Conservation (phyloP, 37 sponge, comb jelly and placozoan species). For the Eunapius fragilis region DNA sequence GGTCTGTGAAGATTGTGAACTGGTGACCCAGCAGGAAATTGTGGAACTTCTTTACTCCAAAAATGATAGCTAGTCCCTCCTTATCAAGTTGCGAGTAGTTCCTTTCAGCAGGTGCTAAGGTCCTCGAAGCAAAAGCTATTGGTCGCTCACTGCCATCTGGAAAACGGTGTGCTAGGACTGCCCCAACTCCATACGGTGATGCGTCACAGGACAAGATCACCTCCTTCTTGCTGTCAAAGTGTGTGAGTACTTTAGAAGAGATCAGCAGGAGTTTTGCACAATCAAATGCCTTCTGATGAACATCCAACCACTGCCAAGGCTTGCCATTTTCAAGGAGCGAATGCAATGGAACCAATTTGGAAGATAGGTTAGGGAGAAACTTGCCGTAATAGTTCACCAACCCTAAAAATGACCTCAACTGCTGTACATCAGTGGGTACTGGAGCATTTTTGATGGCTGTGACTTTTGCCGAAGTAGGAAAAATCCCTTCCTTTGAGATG, state of each 20-base stretch:
- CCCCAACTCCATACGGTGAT: conserved; percentile 26
- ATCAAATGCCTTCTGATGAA: conserved; percentile 18
- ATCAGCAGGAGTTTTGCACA: conserved; percentile 9
- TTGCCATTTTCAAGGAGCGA: neutral
- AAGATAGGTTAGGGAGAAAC: conserved; percentile 37
- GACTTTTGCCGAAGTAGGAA: conserved; percentile 17
- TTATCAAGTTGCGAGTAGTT: conserved; percentile 36
- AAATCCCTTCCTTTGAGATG: conserved; percentile 18
- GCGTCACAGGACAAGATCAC: conserved; percentile 32
- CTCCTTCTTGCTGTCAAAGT: conserved; percentile 9
- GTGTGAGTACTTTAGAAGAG: conserved; percentile 18
- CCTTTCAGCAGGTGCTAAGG: conserved; percentile 5
- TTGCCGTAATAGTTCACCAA: conserved; percentile 28
- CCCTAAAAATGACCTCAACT: conserved; percentile 38
- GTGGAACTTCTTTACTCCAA: conserved; percentile 26
- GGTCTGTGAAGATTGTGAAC: conserved; percentile 28
- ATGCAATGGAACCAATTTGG: conserved; percentile 19
- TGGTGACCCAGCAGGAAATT: conserved; percentile 5
- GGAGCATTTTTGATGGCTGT: conserved; percentile 20
- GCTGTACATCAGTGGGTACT: no score
- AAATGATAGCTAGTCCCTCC: conserved; percentile 19
- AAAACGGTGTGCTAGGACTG: conserved; percentile 8
- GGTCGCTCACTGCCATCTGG: conserved; percentile 34
- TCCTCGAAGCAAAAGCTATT: conserved; percentile 19
- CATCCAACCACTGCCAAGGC: conserved; percentile 4